Base-by-base conservation (phyloP, 1,140 invertebrate species). In the Aplysia californica region DNA sequence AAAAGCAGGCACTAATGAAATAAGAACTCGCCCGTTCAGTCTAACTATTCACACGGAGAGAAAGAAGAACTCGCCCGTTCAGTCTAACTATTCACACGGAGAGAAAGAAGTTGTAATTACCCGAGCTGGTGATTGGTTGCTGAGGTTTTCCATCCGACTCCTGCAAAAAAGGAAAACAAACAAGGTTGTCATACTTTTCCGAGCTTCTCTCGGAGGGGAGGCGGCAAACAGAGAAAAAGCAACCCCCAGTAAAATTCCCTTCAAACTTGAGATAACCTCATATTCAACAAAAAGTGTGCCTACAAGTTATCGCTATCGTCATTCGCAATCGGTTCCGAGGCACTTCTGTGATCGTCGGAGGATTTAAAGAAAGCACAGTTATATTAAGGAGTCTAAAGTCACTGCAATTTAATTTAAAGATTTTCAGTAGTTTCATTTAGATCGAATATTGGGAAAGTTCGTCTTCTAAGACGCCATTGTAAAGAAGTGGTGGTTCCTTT, bases 81-180 rank as follows among this genome's bases (percentile, higher is more conserved):
- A n/a, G n/a, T n/a, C n/a, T n/a, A n/a, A n/a, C n/a, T n/a, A n/a
- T n/a, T n/a, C n/a, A n/a, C n/a, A n/a, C n/a, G n/a, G n/a, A n/a
- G n/a, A n/a, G n/a, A n/a, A n/a, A n/a, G n/a, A n/a, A 55, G 0
- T 41, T 56, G 50, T 36, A 76, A 36, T 65, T 79, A 84, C 83
- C 83, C 80, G 83, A 83, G 76, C 82, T 84, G 55, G 79, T 81
- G 56, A 86, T 83, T 41, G 81, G 75, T 73, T 79, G 75, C 26
- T 75, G 72, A 26, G 72, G 6, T 50, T 29, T 71, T 41, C 56
- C 68, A 23, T 29, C 31, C 21, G 58, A n/a, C 41, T 65, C 73
- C 78, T 79, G 55, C 31, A 44, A 79, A 33, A 68, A 38, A 3
- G 67, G 4, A 69, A 69, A n/a, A 44, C 3, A 4, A 38, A 10